A percentile compares a stretch with the other conserved stretches of the same genome.
These are phyloP conservation scores for Drosophila sturtevanti DNA, from an alignment of 1,140 invertebrate genomes.

Conservation along the genomic window DNA sequence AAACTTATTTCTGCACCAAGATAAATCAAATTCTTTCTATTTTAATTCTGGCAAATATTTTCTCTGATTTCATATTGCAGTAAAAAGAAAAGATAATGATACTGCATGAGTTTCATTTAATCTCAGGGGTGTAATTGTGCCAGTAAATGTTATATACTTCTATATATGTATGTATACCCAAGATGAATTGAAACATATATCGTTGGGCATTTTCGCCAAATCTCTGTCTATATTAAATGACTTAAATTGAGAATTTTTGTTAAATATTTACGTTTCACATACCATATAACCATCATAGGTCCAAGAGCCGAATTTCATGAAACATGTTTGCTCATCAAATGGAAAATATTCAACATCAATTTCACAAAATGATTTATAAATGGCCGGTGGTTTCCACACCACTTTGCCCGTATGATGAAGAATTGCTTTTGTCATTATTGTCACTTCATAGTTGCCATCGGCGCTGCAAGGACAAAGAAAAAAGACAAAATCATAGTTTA, in stretches of 20 bases:
- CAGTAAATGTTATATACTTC: no score
- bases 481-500: background rate
- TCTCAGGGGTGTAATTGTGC: no score
- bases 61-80: no score
- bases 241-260: background rate
- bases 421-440: constrained; percentile 98
- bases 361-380: constrained; percentile 99
- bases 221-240: no score
- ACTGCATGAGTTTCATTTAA: no score
- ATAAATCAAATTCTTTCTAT: no score
- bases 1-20: no score
- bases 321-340: constrained; percentile 97
- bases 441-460: constrained; percentile 99
- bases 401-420: constrained; percentile 96
- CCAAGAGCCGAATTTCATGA: constrained; percentile 99
- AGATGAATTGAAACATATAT: no score
- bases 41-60: no score
- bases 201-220: no score
- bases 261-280: constrained; percentile 73
- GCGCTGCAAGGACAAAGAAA: constrained; percentile 86
- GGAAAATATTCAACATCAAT: constrained; percentile 98
- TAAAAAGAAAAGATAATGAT: no score
- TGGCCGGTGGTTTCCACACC: constrained; percentile 98
- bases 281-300: constrained; percentile 96
- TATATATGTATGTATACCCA: no score